Evolutionary conservation across 1,140 invertebrate species (phyloP), one percentile per base, ranked within the genome.

Genomic region (Adoxophyes honmai): DNA sequence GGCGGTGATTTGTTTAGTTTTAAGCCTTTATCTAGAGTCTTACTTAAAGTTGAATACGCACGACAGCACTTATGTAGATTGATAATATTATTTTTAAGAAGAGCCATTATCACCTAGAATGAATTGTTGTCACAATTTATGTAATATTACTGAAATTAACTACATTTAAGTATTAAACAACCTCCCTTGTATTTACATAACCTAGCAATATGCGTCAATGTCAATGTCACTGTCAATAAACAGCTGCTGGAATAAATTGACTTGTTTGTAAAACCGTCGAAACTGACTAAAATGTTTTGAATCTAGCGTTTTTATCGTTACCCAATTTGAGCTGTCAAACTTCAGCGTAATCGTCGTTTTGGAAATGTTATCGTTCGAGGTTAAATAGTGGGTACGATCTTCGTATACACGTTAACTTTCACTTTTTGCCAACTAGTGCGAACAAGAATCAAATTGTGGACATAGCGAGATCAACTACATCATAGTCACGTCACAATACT

Each of bases 341-440:
- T 28, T 6, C n/a, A n/a, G n/a, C 6, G 21, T 28, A 2, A 28
- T 28, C 21, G 21, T 28, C 21, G 21, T 6, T 28, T 28, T 28
- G 21, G n/a, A n/a, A n/a, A n/a, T n/a, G n/a, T n/a, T n/a, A n/a
- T n/a, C n/a, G n/a, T n/a, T n/a, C n/a, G n/a, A n/a, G n/a, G n/a
- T 28, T 28, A 28, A 28, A 28, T 28, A 28, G 21, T 21, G 16
- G 39, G 16, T 44, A 44, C 39, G 21, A 44, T 44, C 39, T n/a
- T n/a, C n/a, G n/a, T n/a, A n/a, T n/a, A 48, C 18, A 48, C 21
- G 11, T 48, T 3, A 28, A 28, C 42, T 48, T 48, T 48, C 42
- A 48, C 42, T 48, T 48, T 48, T 48, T 48, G 42, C 18, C 28
- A 11, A 11, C 10, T 48, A 21, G 42, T 48, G 42, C 21, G 42